Evolutionary conservation across 2,888 invertebrate genomes (phyloP), one percentile per base, ranked within the genome.

Genomic region (Caenorhabditis imperialis): DNA sequence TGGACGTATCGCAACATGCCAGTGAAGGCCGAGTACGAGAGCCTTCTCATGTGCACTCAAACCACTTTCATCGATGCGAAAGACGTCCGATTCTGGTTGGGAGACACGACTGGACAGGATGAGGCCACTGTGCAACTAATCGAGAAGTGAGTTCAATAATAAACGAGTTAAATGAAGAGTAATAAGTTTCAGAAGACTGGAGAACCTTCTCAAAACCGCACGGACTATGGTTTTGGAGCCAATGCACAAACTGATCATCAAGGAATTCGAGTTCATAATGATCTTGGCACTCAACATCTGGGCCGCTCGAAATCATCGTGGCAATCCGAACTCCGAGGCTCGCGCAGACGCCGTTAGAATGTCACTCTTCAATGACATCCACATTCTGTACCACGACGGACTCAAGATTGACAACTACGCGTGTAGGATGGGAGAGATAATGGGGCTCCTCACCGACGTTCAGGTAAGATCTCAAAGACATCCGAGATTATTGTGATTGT

Each of bases 381-480:
- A 75, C 44, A 50, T 58, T 20, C 42, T 69, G 10, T 75, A 75
- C 44, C 67, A 57, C 22, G 61, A 69, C 42, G 74, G 48, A 20
- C 23, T 75, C 42, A 62, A 57, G 48, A 69, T 75, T 27, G 74
- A 75, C 38, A 75, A 75, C 23, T 75, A 75, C 55, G 69, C 75
- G 2, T 33, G 44, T 10, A 40, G 71, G 50, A 61, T 75, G 42
- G 75, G 70, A n/a, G 60, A 70, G n/a, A 12, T 75, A 2, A 65
- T 75, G 75, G 55, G 62, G 14, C 35, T 75, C 3, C 62, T 35
- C 37, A 75, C 69, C 16, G 74, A 61, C 20, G 69, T 75, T 23
- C 63, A 69, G 53, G 69, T 75, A 40, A 45, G 25, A 27, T 12
- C 30, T 47, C 18, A 2, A 16, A 22, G 14, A 14, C 14, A 5